These are phyloP conservation scores for Barnardius zonarius DNA, from an alignment of 2,113 vertebrate species.

Conservation along the genomic window DNA sequence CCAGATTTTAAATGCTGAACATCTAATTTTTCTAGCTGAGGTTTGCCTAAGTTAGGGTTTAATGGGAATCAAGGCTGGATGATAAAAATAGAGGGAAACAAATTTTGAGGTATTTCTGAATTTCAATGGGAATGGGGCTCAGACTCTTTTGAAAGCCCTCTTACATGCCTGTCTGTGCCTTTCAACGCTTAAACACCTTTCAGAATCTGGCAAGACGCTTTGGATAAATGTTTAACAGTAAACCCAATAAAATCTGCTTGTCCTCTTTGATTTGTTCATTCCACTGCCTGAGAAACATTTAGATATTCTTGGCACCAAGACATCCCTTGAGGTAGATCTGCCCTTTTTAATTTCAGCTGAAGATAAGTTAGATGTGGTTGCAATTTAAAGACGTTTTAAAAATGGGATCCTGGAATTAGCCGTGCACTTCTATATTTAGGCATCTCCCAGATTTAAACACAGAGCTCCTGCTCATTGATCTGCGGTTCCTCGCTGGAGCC, in stretches of 20 bases:
- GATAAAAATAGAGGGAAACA: not conserved
- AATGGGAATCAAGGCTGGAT: not conserved
- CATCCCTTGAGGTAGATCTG: not conserved
- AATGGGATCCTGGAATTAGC: not conserved
- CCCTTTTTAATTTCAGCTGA: not conserved
- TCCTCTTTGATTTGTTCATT: not conserved
- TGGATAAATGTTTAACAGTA: not conserved
- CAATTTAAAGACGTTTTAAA: not conserved
- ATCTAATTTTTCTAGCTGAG: slow-evolving; percentile 14
- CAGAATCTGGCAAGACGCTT: not conserved
- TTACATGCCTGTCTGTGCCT: not conserved
- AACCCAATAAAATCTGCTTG: not conserved
- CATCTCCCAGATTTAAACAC: not conserved
- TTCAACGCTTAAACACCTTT: not conserved
- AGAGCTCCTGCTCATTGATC: accelerated
- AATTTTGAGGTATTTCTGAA: not conserved
- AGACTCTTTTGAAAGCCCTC: not conserved
- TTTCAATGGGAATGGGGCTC: not conserved
- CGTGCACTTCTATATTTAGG: not conserved
- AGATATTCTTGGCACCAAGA: not conserved
- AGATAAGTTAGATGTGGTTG: not conserved
- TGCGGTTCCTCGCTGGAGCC: not conserved
- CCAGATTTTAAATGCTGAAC: not conserved
- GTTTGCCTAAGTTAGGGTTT: not conserved
- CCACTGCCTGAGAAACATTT: not conserved